phyloP scores from a whole-genome alignment of 2,113 vertebrate genomes.

The Zosterops lateralis region DNA sequence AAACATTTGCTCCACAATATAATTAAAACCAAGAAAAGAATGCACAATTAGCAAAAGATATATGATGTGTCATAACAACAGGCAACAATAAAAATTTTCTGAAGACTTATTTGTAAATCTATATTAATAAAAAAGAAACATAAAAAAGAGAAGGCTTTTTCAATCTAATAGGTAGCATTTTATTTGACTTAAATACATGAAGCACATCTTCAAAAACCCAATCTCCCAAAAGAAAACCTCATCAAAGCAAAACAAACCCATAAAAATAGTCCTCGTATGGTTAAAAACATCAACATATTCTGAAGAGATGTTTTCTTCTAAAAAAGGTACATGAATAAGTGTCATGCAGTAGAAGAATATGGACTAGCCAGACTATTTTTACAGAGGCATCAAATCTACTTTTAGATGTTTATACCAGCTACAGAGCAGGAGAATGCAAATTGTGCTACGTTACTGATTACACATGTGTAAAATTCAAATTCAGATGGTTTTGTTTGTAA shows the following conservation, averaged over 20 bases:
- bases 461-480: slow-evolving; percentile 19
- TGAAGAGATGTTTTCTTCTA: neutral
- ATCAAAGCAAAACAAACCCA: neutral
- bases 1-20: neutral
- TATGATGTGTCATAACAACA: neutral
- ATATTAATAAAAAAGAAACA: neutral
- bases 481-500: slow-evolving; percentile 6
- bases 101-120: slow-evolving; percentile 6
- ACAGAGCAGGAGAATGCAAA: slow-evolving; percentile 20
- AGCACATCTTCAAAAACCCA: slow-evolving; percentile 51
- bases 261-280: slow-evolving; percentile 17
- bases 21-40: neutral
- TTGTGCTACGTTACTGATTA: neutral
- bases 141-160: neutral
- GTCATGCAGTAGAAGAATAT: neutral
- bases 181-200: slow-evolving; percentile 39
- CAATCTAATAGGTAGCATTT: neutral
- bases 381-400: slow-evolving; percentile 17
- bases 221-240: slow-evolving; percentile 20
- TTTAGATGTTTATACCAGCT: slow-evolving; percentile 17
- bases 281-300: slow-evolving; percentile 35
- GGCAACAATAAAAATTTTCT: slow-evolving; percentile 6
- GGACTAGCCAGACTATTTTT: neutral
- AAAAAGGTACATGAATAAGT: neutral
- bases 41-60: slow-evolving; percentile 6